phyloP scores from a whole-genome alignment of 2,113 vertebrate genomes.

The Centropus unirufus region DNA sequence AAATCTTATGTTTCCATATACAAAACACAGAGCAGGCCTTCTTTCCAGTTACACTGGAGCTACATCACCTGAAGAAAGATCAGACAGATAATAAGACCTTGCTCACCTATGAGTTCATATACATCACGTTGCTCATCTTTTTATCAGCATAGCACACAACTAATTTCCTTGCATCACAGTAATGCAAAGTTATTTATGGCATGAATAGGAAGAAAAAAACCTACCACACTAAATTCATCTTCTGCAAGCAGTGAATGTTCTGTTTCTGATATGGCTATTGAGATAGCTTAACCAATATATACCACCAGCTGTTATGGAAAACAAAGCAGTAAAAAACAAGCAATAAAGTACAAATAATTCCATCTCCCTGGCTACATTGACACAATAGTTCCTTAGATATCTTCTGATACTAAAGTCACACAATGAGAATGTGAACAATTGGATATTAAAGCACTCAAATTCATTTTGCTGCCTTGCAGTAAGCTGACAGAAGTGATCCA shows the following conservation, averaged over 20 bases:
- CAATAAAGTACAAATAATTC: background rate
- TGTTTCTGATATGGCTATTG: background rate
- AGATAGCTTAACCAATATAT: background rate
- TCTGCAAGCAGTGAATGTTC: background rate
- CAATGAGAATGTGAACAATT: background rate
- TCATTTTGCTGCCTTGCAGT: background rate
- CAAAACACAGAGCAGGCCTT: background rate
- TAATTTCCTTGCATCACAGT: background rate
- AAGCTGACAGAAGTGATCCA: background rate
- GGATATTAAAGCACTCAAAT: background rate
- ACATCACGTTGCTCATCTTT: background rate
- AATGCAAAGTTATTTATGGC: background rate
- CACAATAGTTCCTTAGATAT: background rate
- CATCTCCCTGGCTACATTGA: background rate
- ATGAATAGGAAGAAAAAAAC: background rate
- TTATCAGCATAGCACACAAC: background rate
- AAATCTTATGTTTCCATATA: background rate
- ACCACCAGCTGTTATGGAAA: background rate
- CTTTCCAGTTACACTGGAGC: background rate
- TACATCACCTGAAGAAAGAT: background rate
- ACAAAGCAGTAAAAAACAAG: background rate
- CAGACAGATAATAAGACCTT: background rate
- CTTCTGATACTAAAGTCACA: background rate
- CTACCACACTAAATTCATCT: background rate
- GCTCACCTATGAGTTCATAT: background rate